Conservation (phyloP, 1,140 invertebrate genomes). For the Drosophila sp. region DNA sequence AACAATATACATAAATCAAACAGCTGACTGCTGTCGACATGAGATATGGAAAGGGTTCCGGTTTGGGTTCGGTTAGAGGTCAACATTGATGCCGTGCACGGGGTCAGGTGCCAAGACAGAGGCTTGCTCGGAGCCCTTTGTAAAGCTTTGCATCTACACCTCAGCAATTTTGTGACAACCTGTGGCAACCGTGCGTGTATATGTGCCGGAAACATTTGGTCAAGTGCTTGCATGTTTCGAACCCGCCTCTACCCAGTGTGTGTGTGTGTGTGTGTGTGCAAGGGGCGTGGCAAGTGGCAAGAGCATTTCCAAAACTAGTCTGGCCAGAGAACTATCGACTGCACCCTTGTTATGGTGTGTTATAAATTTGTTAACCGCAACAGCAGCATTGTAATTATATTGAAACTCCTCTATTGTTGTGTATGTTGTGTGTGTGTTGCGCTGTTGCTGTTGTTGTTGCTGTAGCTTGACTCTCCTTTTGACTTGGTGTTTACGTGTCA, state of each 20-base stretch:
- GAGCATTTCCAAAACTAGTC: conserved; percentile 56
- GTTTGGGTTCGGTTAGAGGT: conserved; percentile 6
- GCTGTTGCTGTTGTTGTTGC: conserved; percentile 2
- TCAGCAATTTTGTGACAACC: conserved; percentile 76
- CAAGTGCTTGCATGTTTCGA: conserved; percentile 42
- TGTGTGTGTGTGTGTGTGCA: conserved; percentile 15
- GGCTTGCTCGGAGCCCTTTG: conserved; percentile 39
- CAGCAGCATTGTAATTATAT: conserved; percentile 74
- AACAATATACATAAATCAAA: conserved; percentile 72
- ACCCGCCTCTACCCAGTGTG: conserved; percentile 17
- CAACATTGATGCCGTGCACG: conserved; percentile 26
- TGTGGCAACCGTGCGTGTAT: conserved; percentile 66
- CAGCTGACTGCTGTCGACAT: conserved; percentile 78
- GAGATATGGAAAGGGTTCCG: conserved; percentile 33
- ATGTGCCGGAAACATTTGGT: conserved; percentile 66
- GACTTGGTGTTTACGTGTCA: conserved; percentile 45
- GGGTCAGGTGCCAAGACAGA: conserved; percentile 40
- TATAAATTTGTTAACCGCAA: conserved; percentile 80
- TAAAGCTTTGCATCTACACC: conserved; percentile 53
- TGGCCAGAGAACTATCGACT: conserved; percentile 21
- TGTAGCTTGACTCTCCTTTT: conserved; percentile 15
- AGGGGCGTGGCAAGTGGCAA: conserved; percentile 45
- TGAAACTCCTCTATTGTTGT: conserved; percentile 39
- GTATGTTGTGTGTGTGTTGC: conserved; percentile 4
- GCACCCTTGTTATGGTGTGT: conserved; percentile 55